Conservation (phyloP, 2,113 vertebrate genomes). For the Xiphophorus couchianus region DNA sequence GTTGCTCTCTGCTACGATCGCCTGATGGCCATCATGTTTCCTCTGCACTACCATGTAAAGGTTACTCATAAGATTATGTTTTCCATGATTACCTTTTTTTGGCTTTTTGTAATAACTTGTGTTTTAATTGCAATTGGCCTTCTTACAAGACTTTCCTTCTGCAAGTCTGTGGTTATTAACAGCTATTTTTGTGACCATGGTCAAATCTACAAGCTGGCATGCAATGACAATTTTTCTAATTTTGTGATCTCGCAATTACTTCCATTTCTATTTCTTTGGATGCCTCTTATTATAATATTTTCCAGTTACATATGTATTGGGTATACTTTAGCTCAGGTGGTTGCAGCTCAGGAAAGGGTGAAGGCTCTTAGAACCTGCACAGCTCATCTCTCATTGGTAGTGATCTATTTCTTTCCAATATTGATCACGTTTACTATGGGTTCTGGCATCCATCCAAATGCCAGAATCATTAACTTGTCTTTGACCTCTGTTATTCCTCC, state of each 20-base stretch:
- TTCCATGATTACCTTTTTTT: constrained; percentile 9
- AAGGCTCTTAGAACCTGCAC: constrained; percentile 60
- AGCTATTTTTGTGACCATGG: constrained; percentile 36
- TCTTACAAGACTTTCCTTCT: constrained; percentile 59
- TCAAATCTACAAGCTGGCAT: constrained; percentile 4
- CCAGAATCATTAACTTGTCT: constrained; percentile 71
- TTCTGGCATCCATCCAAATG: constrained; percentile 48
- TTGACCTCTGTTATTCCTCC: constrained; percentile 45
- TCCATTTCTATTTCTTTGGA: not conserved
- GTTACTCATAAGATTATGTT: constrained; percentile 20
- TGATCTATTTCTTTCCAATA: constrained; percentile 56
- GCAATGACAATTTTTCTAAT: constrained; percentile 7
- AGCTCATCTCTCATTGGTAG: constrained; percentile 57
- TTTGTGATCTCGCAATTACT: constrained; percentile 25
- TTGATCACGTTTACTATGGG: constrained; percentile 39
- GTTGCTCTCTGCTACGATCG: constrained; percentile 14
- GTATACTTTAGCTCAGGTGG: constrained; percentile 45
- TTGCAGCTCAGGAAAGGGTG: constrained; percentile 24
- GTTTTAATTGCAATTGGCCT: constrained; percentile 20
- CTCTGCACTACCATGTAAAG: constrained; percentile 20
- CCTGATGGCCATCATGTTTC: constrained; percentile 20
- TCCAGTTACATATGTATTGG: constrained; percentile 17
- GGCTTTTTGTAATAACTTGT: not conserved
- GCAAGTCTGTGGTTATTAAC: constrained; percentile 64
- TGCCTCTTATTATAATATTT: not conserved